These are phyloP conservation scores for Corapipo altera DNA, from an alignment of 2,113 vertebrate genomes.

Conservation along the genomic window DNA sequence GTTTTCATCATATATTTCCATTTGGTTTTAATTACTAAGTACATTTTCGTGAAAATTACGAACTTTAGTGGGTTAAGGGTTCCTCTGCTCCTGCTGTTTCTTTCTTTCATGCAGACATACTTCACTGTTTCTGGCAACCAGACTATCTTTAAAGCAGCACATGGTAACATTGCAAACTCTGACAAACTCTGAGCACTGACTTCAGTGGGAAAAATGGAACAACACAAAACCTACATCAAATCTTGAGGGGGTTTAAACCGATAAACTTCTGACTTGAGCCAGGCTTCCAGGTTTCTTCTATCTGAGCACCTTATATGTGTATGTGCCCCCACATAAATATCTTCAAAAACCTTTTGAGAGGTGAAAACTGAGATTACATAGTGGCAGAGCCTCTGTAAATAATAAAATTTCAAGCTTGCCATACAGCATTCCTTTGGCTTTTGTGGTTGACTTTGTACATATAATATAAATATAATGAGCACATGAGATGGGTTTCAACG, in stretches of 20 bases:
- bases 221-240: not conserved
- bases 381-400: not conserved
- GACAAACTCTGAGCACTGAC: not conserved
- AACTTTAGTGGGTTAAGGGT: not conserved
- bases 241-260: not conserved
- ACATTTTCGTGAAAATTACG: not conserved
- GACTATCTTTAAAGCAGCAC: conserved; percentile 16
- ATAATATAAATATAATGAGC: not conserved
- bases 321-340: not conserved
- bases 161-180: not conserved
- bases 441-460: conserved; percentile 13
- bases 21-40: conserved; percentile 28
- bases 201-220: not conserved
- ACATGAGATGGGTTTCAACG: not conserved
- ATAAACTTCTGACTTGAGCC: not conserved
- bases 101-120: not conserved
- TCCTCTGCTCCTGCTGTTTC: conserved; percentile 15
- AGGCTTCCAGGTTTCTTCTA: not conserved
- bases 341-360: not conserved
- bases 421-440: conserved; percentile 41
- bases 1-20: not conserved
- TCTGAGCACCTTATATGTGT: not conserved
- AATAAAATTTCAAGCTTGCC: not conserved
- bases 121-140: conserved; percentile 32
- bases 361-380: not conserved